A percentile compares a stretch with the other conserved stretches of the same genome.
These are phyloP conservation scores for Orussus abietinus DNA, from an alignment of 1,140 invertebrate genomes.

Conservation along the genomic window DNA sequence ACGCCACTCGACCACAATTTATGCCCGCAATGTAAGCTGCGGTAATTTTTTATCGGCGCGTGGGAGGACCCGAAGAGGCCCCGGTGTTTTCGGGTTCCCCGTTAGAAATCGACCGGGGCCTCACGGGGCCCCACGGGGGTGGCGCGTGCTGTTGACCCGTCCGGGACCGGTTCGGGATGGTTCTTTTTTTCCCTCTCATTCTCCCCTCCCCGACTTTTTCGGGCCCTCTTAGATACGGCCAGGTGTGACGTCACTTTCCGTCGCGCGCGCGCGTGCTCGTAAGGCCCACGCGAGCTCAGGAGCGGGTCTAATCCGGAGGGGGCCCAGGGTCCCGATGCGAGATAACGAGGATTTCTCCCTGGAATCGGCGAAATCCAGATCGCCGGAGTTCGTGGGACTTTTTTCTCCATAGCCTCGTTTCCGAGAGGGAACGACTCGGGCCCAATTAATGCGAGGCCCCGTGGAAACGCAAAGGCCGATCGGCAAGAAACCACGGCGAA, in stretches of 20 bases:
- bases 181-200: constrained; percentile 22
- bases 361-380: too few species aligned
- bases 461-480: background rate
- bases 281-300: constrained; percentile 31
- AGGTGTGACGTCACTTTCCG: constrained; percentile 49
- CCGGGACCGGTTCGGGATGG: constrained; percentile 47
- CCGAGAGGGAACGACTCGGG: too few species aligned
- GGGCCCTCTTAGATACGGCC: constrained; percentile 26
- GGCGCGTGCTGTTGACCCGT: constrained; percentile 47
- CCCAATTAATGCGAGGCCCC: too few species aligned
- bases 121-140: constrained; percentile 41
- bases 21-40: too few species aligned
- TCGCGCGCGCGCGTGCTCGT: constrained; percentile 23
- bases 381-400: too few species aligned
- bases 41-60: background rate
- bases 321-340: too few species aligned
- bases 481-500: too few species aligned
- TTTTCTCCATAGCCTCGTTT: too few species aligned
- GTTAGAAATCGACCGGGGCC: constrained; percentile 33
- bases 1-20: too few species aligned
- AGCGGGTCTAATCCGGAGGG: too few species aligned
- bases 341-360: too few species aligned
- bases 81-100: constrained; percentile 11
- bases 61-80: background rate
- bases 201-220: constrained; percentile 10